These are phyloP conservation scores for Cranoglanis bouderius DNA, from an alignment of 2,113 vertebrate species.

Conservation along the genomic window DNA sequence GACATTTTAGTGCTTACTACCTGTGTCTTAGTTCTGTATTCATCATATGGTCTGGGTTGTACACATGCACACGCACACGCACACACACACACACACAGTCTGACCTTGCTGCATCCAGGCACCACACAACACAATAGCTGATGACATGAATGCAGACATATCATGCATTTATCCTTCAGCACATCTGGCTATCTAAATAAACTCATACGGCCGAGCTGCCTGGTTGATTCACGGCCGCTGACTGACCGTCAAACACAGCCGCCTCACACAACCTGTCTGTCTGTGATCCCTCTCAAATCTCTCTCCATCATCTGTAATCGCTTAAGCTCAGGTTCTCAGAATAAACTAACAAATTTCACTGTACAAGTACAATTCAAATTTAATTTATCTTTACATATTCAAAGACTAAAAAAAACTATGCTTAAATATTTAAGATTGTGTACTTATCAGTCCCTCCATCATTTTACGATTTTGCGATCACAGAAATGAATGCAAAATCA, in stretches of 20 bases:
- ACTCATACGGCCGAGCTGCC: not conserved
- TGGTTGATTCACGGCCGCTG: not conserved
- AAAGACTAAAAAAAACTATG: too few relatives aligned
- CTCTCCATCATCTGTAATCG: not conserved
- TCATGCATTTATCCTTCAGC: conserved; percentile 39
- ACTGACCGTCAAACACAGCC: not conserved
- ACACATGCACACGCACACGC: conserved; percentile 10
- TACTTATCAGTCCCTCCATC: too few relatives aligned
- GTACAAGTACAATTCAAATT: not conserved
- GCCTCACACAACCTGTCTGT: not conserved
- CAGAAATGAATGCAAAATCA: too few relatives aligned
- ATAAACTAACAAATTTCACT: not conserved
- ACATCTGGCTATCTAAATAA: conserved; percentile 16
- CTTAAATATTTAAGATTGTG: not conserved
- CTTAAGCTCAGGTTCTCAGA: not conserved
- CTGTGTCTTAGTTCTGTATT: conserved; percentile 31
- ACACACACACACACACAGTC: conserved; percentile 10
- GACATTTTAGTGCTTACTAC: not conserved
- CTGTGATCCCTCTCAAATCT: not conserved
- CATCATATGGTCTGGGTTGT: conserved; percentile 7
- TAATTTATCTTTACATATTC: not conserved
- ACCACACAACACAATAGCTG: conserved; percentile 27
- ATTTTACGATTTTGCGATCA: too few relatives aligned
- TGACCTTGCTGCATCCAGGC: not conserved
- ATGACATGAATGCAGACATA: conserved; percentile 27